phyloP scores from a whole-genome alignment of 1,140 invertebrate species.

The Lepidurus arcticus region DNA sequence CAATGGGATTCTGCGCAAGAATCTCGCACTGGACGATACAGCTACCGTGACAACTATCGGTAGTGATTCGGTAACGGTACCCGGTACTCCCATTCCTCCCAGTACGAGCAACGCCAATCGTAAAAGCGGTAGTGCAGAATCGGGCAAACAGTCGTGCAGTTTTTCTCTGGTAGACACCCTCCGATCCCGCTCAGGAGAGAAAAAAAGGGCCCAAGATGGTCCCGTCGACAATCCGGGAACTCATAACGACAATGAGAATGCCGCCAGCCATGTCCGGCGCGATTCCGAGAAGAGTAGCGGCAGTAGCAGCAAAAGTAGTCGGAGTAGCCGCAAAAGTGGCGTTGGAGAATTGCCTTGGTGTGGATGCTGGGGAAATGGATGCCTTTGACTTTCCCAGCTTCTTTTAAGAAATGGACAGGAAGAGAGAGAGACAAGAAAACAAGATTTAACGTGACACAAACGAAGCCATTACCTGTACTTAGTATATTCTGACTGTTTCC shows the following conservation, averaged over 20 bases:
- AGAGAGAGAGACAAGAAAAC: background rate
- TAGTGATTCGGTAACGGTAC: background rate
- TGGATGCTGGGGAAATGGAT: constrained; percentile 80
- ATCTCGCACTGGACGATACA: constrained; percentile 26
- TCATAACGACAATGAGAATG: constrained; percentile 28
- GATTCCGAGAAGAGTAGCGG: constrained; percentile 48
- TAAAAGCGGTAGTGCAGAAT: constrained; percentile 3
- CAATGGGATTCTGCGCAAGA: constrained; percentile 33
- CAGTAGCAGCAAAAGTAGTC: constrained; percentile 49
- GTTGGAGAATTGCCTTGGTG: constrained; percentile 69
- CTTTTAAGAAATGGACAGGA: background rate
- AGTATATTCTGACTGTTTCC: constrained; percentile 15
- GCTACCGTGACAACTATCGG: background rate
- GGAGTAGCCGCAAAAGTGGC: constrained; percentile 46
- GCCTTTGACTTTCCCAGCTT: constrained; percentile 49
- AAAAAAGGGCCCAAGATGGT: background rate
- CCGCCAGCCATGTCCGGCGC: constrained; percentile 28
- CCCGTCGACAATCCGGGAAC: constrained; percentile 17
- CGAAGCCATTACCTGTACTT: constrained; percentile 7
- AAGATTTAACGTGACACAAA: background rate
- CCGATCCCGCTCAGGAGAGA: constrained; percentile 23
- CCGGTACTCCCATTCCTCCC: background rate
- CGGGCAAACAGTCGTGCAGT: constrained; percentile 25
- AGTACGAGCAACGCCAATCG: background rate
- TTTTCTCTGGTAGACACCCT: constrained; percentile 34